Evolutionary conservation across 2,888 invertebrate genomes (phyloP).

Genomic region (Eudemis profundana): DNA sequence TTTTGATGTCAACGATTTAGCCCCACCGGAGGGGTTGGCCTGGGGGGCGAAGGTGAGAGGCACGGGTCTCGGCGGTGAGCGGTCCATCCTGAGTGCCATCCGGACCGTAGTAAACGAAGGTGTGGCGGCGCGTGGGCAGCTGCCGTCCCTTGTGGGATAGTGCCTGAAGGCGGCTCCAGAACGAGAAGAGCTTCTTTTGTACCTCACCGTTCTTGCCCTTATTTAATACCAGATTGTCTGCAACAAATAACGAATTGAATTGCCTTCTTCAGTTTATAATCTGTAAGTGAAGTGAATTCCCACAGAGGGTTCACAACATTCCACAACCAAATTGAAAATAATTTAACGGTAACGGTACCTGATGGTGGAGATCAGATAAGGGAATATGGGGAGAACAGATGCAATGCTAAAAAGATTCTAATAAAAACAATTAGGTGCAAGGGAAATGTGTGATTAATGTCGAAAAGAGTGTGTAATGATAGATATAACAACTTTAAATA

Average conservation of each 20-base stretch:
- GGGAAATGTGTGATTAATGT: no score
- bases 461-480: no score
- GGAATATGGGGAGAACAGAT: no score
- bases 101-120: constrained; percentile 75
- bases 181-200: constrained; percentile 75
- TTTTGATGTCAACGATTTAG: constrained; percentile 51
- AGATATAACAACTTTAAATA: no score
- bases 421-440: no score
- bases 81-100: constrained; percentile 62
- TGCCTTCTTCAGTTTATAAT: no score
- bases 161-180: constrained; percentile 78
- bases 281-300: no score
- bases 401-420: no score
- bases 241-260: constrained; percentile 44
- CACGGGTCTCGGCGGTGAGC: constrained; percentile 76
- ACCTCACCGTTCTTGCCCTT: constrained; percentile 60
- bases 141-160: constrained; percentile 77
- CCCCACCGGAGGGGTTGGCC: constrained; percentile 81
- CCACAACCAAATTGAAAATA: no score
- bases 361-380: no score
- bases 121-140: constrained; percentile 73
- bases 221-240: constrained; percentile 57
- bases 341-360: no score
- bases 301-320: no score
- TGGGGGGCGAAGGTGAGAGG: constrained; percentile 74